Base-by-base conservation (phyloP, 2,797 vertebrate species). In the Crenuchus spilurus region DNA sequence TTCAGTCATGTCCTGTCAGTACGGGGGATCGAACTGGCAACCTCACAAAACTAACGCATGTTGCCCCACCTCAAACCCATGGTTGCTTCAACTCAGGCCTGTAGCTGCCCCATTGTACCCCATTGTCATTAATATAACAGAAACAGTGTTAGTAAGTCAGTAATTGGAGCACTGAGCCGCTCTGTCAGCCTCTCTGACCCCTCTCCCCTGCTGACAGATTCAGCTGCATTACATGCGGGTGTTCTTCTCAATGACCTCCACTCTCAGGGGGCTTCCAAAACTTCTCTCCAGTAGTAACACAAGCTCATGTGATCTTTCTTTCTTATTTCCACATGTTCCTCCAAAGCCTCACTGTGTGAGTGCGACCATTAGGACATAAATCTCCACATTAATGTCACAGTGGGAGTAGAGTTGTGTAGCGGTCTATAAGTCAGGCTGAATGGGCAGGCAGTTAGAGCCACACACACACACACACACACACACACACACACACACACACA, bases 361-460 rank as follows among this genome's bases (percentile, higher is more conserved):
- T 80, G 82, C 72, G 74, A 77, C 72, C 49, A 72, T 67, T 81
- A 72, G 20, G 78, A 77, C 72, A 85, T 85, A 76, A 86, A 85
- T 87, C 80, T 76, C 35, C 78, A 85, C 87, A 87, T 89, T 87
- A 88, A 80, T 82, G 85, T 86, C 82, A 86, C 72, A 72, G 11
- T 75, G 82, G 51, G 82, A 89, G 68, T 63, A 74, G 76, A 74
- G 72, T 80, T 75, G 20, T 86, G 79, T 74, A 77, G 33, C 2
- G 74, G 80, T 81, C 80, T 84, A 28, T 54, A 54, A 54, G 52
- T 55, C 52, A 55, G 72, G 10, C 46, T 71, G 51, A 72, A 79
- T 18, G 2, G 60, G 82, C 72, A 79, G 65, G 75, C 65, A 30
- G 6, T 55, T 18, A 55, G 14, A 31, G 16, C 10, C 33, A 60